phyloP scores from a whole-genome alignment of 2,113 vertebrate species.

The Centropus bengalensis region DNA sequence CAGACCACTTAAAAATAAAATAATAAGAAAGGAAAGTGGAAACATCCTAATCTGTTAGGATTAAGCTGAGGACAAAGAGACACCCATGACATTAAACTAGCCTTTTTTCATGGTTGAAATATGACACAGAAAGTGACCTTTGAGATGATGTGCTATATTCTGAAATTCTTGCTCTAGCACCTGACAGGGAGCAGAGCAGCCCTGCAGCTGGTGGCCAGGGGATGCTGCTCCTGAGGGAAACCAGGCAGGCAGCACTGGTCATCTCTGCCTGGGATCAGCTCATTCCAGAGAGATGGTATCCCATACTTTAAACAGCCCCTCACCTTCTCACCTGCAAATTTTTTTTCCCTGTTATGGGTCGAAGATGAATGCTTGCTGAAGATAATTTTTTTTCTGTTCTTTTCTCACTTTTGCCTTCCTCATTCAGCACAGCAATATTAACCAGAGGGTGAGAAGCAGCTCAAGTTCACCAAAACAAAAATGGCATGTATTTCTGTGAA shows the following conservation, averaged over 20 bases:
- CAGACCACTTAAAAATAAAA: background rate
- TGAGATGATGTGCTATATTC: background rate
- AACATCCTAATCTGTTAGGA: background rate
- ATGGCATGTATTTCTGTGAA: background rate
- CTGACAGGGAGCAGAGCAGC: rapidly evolving
- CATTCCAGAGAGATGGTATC: background rate
- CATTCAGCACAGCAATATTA: background rate
- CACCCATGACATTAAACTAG: background rate
- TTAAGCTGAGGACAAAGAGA: background rate
- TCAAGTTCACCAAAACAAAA: background rate
- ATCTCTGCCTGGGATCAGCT: background rate
- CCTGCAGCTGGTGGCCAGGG: background rate
- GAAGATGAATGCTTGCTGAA: background rate
- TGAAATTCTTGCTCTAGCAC: rapidly evolving
- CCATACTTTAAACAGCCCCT: background rate
- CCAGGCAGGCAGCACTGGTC: background rate
- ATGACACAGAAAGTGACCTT: background rate
- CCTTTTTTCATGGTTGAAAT: background rate
- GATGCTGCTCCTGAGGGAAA: rapidly evolving
- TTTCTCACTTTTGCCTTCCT: background rate
- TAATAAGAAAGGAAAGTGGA: background rate
- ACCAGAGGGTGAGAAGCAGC: background rate
- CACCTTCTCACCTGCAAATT: background rate
- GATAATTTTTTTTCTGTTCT: background rate
- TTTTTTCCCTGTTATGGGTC: background rate